These are phyloP conservation scores for Chloroceryle inda DNA, from an alignment of 2,797 vertebrate genomes.

Conservation along the genomic window DNA sequence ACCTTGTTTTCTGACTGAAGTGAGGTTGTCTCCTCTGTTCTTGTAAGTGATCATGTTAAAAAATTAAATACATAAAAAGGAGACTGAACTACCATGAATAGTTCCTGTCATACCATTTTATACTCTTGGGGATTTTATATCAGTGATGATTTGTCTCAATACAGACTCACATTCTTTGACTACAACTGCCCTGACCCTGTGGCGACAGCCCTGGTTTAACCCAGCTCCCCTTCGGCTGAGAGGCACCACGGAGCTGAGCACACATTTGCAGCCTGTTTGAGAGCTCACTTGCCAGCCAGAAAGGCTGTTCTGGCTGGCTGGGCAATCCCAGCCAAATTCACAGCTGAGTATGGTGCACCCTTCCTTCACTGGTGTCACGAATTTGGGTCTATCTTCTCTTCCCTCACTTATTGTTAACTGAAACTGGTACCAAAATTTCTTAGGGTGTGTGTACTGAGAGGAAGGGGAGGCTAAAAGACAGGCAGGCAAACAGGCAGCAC, in stretches of 20 bases:
- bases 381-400: not conserved
- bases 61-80: not conserved
- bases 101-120: not conserved
- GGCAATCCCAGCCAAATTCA: not conserved
- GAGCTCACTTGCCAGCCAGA: not conserved
- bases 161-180: not conserved
- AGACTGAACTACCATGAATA: not conserved
- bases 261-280: not conserved
- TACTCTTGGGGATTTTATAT: not conserved
- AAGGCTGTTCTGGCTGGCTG: not conserved
- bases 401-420: not conserved
- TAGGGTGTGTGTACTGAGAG: not conserved
- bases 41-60: not conserved
- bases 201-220: not conserved
- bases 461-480: not conserved
- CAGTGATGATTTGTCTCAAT: not conserved
- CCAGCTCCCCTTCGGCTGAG: not conserved
- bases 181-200: not conserved
- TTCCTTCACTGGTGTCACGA: slow-evolving; percentile 3
- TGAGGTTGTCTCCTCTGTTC: not conserved
- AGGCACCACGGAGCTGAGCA: not conserved
- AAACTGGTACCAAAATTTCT: not conserved
- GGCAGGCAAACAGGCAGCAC: not conserved
- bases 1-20: not conserved
- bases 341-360: not conserved